These are phyloP conservation scores for Platysteira castanea DNA, from an alignment of 2,113 vertebrate species.

Conservation along the genomic window DNA sequence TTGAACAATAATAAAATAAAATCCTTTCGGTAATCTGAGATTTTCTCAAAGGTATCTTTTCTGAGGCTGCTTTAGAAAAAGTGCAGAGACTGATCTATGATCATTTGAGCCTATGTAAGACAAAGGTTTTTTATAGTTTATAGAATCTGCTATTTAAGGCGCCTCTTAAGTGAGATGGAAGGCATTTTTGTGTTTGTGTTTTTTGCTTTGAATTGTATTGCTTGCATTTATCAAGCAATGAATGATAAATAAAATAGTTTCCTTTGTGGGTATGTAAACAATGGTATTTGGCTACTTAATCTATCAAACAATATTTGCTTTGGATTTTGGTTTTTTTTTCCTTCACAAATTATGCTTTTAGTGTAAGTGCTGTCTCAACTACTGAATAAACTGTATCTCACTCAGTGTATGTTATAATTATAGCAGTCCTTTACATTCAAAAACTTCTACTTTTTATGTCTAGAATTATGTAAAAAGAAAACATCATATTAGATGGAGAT, in stretches of 20 bases:
- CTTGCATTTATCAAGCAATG: background rate
- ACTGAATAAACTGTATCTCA: background rate
- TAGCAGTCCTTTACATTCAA: background rate
- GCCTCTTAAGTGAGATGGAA: background rate
- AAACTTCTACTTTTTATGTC: background rate
- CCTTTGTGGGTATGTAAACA: background rate
- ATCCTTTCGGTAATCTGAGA: background rate
- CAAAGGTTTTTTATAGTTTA: background rate
- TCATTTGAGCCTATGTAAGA: background rate
- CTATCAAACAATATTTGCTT: background rate
- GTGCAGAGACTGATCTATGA: background rate
- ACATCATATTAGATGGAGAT: background rate
- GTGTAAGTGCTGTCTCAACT: background rate
- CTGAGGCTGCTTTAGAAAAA: background rate
- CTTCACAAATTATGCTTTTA: background rate
- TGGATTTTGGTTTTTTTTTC: background rate
- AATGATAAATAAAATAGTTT: background rate
- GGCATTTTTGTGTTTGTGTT: background rate
- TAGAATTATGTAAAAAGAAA: background rate
- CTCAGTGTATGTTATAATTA: background rate
- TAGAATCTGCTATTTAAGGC: background rate
- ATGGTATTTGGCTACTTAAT: background rate
- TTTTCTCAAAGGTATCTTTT: conserved; percentile 25
- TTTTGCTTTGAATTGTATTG: background rate
- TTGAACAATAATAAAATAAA: conserved; percentile 10